Base-by-base conservation (phyloP, 2,113 vertebrate genomes). In the Rhineura floridana region DNA sequence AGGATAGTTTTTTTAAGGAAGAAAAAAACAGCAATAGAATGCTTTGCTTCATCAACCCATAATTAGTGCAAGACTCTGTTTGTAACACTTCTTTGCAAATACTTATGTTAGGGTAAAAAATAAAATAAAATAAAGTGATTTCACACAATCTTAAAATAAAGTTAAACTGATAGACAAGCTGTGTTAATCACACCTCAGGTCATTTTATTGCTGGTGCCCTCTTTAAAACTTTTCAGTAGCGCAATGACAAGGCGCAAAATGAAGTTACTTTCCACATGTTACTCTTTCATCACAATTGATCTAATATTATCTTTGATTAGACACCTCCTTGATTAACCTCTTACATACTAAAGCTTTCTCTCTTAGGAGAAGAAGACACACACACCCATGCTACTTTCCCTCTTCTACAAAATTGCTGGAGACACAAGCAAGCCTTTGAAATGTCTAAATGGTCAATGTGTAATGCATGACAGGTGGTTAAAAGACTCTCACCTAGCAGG, bases 371-470 rank as follows among this genome's bases (percentile, higher is more conserved):
- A 2, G 25, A 48, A 17, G 30, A n/a, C 8, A 63, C 36, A 44
- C 6, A 59, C 21, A 1, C 2, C 1, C 23, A 23, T 25, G 28
- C 10, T 21, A n/a, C n/a, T n/a, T n/a, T n/a, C n/a, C n/a, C n/a
- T n/a, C n/a, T n/a, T n/a, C n/a, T n/a, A n/a, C n/a, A n/a, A n/a
- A n/a, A n/a, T n/a, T n/a, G n/a, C n/a, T n/a, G n/a, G n/a, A n/a
- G n/a, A n/a, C n/a, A n/a, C n/a, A n/a, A n/a, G n/a, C n/a, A n/a
- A n/a, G n/a, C n/a, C n/a, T n/a, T n/a, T n/a, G n/a, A n/a, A n/a
- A n/a, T n/a, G n/a, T n/a, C n/a, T n/a, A n/a, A 73, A 73, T 42
- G 19, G 36, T 19, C 17, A 39, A 36, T 33, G 13, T 42, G 19
- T 21, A 72, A 39, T 25, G 62, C 28, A 9, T 28, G 62, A 65